Evolutionary conservation across 2,113 vertebrate genomes (phyloP), one percentile per base, ranked within the genome.

Genomic region (Chaetops frenatus): DNA sequence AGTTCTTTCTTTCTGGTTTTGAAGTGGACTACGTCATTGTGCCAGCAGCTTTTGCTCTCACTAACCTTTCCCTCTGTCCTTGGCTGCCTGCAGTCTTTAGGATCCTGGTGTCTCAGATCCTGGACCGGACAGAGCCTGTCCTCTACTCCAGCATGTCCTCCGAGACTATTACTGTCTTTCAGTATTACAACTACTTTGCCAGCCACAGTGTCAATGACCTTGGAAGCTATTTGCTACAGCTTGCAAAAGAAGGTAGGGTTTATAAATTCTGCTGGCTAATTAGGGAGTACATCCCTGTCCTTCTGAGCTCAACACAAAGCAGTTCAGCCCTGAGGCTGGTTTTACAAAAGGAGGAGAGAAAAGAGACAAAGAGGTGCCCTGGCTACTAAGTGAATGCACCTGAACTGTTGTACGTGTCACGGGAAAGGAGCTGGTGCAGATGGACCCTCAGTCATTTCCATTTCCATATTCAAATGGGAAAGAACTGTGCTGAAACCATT

Each of bases 141-240:
- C 96, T 98, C 17, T 91, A 97, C n/a, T 96, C 98, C 35, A 97
- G 96, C 65, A 97, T 98, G 69, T 96, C 98, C 69, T 98, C 98
- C 1, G 99, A 99, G 88, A 98, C 99, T 80, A 96, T 99, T 54
- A 99, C 99, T 0, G 98, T 99, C 86, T 99, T 99, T 95, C 99
- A 99, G 97, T 99, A 99, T 87, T 98, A 99, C 96, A 96, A 96
- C 79, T 99, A 99, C 93, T 98, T 99, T 78, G 86, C 98, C 21
- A 98, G 98, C 80, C 98, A 98, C 33, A 97, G 97, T 4, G 97
- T 99, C 23, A 97, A 86, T 29, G 98, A 99, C 97, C 98, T 99
- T 88, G 98, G 98, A 96, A 98, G 97, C 38, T 98, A 99, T 88
- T 97, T 99, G 96, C 96, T 98, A 85, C 98, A 98, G 84, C 97